Conservation (phyloP, 2,113 vertebrate species). For the Macquaria ambigua region DNA sequence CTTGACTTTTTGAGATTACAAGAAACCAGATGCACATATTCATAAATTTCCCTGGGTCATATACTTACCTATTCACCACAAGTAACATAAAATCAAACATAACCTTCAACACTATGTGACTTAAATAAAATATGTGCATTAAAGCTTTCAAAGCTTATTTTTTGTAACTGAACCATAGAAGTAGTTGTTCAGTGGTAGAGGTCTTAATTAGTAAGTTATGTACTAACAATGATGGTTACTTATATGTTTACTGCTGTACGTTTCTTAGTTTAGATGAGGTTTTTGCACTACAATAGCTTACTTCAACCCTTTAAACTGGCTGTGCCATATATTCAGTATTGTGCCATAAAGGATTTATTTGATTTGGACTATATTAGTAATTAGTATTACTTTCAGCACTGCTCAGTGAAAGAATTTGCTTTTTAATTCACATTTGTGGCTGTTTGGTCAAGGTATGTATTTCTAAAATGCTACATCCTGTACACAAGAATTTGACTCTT, state of each 20-base stretch:
- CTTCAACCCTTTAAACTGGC: conserved; percentile 46
- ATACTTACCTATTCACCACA: conserved; percentile 2
- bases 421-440: conserved; percentile 29
- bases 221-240: conserved; percentile 28
- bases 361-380: conserved; percentile 52
- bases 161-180: conserved; percentile 65
- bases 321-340: conserved; percentile 47
- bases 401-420: conserved; percentile 47
- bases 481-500: conserved; percentile 7
- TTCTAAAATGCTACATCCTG: conserved; percentile 33
- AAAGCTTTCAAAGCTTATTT: conserved; percentile 43
- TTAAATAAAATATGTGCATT: conserved; percentile 51
- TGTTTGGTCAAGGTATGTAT: conserved; percentile 45
- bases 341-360: conserved; percentile 43
- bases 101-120: conserved; percentile 31
- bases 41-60: background rate
- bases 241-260: conserved; percentile 36
- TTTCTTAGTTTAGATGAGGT: conserved; percentile 37
- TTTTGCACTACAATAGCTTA: conserved; percentile 31
- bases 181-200: conserved; percentile 54
- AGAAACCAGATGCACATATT: conserved; percentile 16
- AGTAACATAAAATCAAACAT: conserved; percentile 8
- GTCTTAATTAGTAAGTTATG: conserved; percentile 32
- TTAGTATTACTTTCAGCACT: conserved; percentile 26
- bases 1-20: background rate